Base-by-base conservation (phyloP, 2,888 invertebrate species). In the Conistra vaccinii region DNA sequence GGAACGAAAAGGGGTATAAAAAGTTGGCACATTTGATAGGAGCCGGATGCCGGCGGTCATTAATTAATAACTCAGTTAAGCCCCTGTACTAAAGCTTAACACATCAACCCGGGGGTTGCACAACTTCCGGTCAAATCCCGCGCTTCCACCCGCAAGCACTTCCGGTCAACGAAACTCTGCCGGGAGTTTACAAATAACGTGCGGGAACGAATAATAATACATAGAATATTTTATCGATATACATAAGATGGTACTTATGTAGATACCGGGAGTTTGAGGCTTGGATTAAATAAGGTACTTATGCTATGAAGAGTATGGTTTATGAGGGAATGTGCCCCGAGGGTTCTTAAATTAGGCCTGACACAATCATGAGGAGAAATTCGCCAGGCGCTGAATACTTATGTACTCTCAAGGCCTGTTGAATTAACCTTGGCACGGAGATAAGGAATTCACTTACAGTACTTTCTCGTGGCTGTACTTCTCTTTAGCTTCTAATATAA, bases 11-110 rank as follows among this genome's bases (percentile, higher is more conserved):
- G 87, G 79, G 87, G 85, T 81, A 84, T 63, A 81, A 85, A 88
- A 88, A 83, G 83, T 86, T 85, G 78, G 86, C 85, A 88, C 87
- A 89, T 91, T 90, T 86, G 91, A 90, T 90, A 90, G 88, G 82
- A 88, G 88, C 91, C 94, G 94, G 93, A 93, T 90, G 92, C 89
- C 89, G 87, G 91, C 87, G 91, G 93, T 91, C 92, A 92, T 95
- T 95, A 95, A 95, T 95, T 96, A 95, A 95, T 95, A 94, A 95
- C 93, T 93, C 91, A 92, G 94, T 93, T 93, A 93, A 95, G 93
- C 93, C 92, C 88, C 91, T 87, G 91, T 92, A 92, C 92, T 90
- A 90, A 90, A 93, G 95, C 93, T 95, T 93, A 95, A 94, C 95
- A 94, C 93, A 95, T 95, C 94, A 93, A 90, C 88, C 90, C 91